Percentiles rank a stretch among this genome's conserved stretches.
phyloP scores from a whole-genome alignment of 2,888 invertebrate genomes.

The Drosophila mimica region DNA sequence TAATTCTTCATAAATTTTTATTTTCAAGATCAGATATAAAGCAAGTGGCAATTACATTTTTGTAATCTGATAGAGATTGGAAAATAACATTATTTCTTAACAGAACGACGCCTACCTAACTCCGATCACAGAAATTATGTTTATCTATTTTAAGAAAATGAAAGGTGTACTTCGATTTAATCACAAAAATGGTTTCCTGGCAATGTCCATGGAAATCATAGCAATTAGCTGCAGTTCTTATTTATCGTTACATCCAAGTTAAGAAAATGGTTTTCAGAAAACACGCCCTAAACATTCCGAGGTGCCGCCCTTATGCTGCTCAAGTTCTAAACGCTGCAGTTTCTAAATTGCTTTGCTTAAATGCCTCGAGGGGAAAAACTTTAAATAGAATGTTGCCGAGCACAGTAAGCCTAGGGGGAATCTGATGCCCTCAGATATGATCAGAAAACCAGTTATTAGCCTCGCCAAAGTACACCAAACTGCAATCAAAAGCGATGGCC shows the following conservation, averaged over 20 bases:
- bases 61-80: neutral
- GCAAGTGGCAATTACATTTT: neutral
- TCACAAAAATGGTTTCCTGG: neutral
- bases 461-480: slow-evolving; percentile 18
- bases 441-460: slow-evolving; percentile 58
- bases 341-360: slow-evolving; percentile 18
- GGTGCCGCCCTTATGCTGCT: slow-evolving; percentile 8
- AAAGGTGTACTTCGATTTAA: neutral
- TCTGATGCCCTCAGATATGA: slow-evolving; percentile 44
- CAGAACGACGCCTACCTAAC: neutral
- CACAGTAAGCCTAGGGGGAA: slow-evolving; percentile 14
- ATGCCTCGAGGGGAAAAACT: slow-evolving; percentile 14
- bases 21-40: neutral
- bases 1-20: neutral
- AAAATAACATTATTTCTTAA: neutral
- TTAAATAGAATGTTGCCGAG: slow-evolving; percentile 33
- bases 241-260: neutral
- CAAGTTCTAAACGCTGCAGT: slow-evolving; percentile 22
- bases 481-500: slow-evolving; percentile 55
- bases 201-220: neutral
- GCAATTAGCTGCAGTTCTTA: slow-evolving; percentile 1
- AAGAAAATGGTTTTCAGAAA: neutral
- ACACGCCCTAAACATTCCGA: slow-evolving; percentile 11
- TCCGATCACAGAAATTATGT: neutral
- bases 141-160: neutral